Percentiles rank a stretch among this genome's conserved stretches.
These are phyloP conservation scores for Ranitomeya imitator DNA, from an alignment of 2,113 vertebrate species.

Conservation along the genomic window DNA sequence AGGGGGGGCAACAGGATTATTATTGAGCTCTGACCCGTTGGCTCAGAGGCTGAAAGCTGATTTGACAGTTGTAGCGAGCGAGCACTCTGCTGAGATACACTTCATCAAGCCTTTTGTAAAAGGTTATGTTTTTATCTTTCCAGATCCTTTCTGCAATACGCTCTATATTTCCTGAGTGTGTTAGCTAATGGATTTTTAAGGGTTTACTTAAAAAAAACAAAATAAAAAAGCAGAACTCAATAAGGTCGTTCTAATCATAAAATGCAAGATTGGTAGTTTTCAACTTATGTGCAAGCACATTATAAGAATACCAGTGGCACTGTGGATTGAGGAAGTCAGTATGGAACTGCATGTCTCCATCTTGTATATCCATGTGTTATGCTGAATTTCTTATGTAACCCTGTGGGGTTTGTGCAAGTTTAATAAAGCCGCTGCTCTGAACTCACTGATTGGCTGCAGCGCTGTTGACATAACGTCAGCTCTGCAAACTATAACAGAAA, in stretches of 20 bases:
- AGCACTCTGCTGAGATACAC: constrained; percentile 64
- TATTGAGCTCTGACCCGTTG: constrained; percentile 76
- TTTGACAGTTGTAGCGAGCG: constrained; percentile 65
- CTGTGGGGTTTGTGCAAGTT: neutral
- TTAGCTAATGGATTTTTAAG: constrained; percentile 10
- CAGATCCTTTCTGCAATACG: constrained; percentile 19
- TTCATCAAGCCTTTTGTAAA: constrained; percentile 60
- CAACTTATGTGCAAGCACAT: constrained; percentile 4
- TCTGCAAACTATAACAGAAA: no score
- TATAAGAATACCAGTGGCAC: neutral
- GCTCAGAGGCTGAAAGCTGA: constrained; percentile 65
- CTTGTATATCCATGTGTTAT: neutral
- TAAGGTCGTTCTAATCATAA: neutral
- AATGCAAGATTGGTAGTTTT: constrained; percentile 17
- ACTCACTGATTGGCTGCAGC: no score
- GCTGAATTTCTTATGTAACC: neutral
- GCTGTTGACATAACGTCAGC: no score
- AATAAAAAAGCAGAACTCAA: constrained; percentile 3
- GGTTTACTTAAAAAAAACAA: constrained; percentile 11
- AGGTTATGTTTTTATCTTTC: constrained; percentile 58
- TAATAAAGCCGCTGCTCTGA: no score
- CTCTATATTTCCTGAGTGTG: constrained; percentile 45
- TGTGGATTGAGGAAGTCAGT: neutral
- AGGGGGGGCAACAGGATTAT: constrained; percentile 82
- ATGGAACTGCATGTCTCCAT: neutral